phyloP scores from a whole-genome alignment of 2,888 invertebrate genomes.

The Therioaphis trifolii region DNA sequence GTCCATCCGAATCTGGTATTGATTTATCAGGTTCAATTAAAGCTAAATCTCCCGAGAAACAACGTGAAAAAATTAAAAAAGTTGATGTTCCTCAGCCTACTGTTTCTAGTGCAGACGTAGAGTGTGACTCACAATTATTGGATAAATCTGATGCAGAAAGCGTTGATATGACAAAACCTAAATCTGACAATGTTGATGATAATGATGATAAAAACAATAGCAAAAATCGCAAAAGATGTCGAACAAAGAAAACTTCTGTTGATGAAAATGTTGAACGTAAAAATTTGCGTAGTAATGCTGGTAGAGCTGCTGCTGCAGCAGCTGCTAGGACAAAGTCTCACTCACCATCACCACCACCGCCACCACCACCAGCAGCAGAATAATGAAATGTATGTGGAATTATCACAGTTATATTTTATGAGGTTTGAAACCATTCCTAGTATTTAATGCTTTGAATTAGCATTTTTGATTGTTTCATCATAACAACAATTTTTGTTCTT shows the following conservation, averaged over 20 bases:
- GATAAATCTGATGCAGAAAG: conserved; percentile 45
- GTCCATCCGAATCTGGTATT: conserved; percentile 40
- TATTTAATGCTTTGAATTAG: conserved; percentile 39
- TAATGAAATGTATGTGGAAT: conserved; percentile 71
- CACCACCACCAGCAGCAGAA: conserved; percentile 77
- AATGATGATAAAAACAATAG: conserved; percentile 63
- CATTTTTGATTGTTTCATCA: conserved; percentile 35
- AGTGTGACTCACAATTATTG: conserved; percentile 46
- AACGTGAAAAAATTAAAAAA: conserved; percentile 52
- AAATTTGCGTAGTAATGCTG: conserved; percentile 76
- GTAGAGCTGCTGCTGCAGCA: conserved; percentile 74
- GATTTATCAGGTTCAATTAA: conserved; percentile 46
- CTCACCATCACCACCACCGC: conserved; percentile 73
- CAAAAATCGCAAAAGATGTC: conserved; percentile 66
- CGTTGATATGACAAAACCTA: conserved; percentile 60
- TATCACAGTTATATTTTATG: background rate
- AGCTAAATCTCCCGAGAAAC: conserved; percentile 58
- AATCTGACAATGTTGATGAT: conserved; percentile 55
- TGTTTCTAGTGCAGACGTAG: background rate
- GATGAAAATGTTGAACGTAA: conserved; percentile 74
- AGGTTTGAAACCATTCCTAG: conserved; percentile 50
- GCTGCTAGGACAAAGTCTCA: conserved; percentile 85
- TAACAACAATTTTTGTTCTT: conserved; percentile 30
- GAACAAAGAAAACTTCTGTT: conserved; percentile 68
- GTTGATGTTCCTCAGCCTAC: conserved; percentile 11